These are phyloP conservation scores for Hormaphis cornu DNA, from an alignment of 1,140 invertebrate genomes.

Conservation along the genomic window DNA sequence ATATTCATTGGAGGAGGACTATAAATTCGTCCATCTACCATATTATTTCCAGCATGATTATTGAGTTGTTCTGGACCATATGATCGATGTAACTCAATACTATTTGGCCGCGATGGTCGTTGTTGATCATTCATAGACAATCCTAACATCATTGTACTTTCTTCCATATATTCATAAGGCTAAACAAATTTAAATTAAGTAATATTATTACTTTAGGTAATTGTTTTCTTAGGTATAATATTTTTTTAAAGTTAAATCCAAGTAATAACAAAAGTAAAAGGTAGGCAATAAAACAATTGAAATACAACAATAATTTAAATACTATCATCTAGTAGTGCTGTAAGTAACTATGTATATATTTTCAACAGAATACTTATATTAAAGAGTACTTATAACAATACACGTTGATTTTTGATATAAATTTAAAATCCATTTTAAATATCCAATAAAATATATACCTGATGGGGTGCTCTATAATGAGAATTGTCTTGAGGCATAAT, in stretches of 20 bases:
- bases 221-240: too few relatives aligned
- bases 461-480: conserved; percentile 46
- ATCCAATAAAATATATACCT: conserved; percentile 35
- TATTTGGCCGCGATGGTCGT: conserved; percentile 60
- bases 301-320: neutral
- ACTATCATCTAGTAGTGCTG: neutral
- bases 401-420: neutral
- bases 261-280: too few relatives aligned
- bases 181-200: neutral
- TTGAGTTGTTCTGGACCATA: conserved; percentile 44
- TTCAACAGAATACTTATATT: too few relatives aligned
- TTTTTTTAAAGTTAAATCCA: too few relatives aligned
- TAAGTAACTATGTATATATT: too few relatives aligned
- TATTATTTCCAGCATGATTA: conserved; percentile 24
- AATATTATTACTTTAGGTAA: too few relatives aligned
- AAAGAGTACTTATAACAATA: neutral
- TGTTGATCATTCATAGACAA: conserved; percentile 46
- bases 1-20: conserved; percentile 29
- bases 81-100: conserved; percentile 60
- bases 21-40: conserved; percentile 27
- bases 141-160: conserved; percentile 38
- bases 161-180: conserved; percentile 32
- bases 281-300: too few relatives aligned
- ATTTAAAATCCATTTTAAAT: too few relatives aligned
- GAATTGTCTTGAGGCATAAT: conserved; percentile 55